phyloP scores from a whole-genome alignment of 2,888 invertebrate genomes.

The Augochlorella aurata region DNA sequence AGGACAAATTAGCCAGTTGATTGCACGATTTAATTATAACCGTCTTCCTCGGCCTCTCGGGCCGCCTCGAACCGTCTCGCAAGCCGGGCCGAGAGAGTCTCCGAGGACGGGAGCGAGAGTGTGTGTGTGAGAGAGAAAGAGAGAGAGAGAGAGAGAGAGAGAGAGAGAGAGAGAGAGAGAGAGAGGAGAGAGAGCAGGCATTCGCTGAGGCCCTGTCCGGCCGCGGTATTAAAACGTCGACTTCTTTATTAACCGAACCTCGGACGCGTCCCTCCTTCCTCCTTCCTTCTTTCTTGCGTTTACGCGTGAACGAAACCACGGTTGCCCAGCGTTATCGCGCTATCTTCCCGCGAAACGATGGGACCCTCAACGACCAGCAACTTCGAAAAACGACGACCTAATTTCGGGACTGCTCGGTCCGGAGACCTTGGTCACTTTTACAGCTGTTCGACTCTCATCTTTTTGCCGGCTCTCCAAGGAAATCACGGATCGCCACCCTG shows the following conservation, averaged over 20 bases:
- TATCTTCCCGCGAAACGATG: slow-evolving; percentile 56
- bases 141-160: not conserved
- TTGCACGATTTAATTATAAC: slow-evolving; percentile 80
- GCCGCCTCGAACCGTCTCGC: slow-evolving; percentile 43
- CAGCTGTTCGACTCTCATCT: not conserved
- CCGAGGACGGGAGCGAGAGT: no score
- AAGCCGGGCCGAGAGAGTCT: no score
- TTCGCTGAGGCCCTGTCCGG: slow-evolving; percentile 73
- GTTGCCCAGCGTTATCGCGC: slow-evolving; percentile 45
- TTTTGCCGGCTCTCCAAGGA: not conserved
- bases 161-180: slow-evolving; percentile 15
- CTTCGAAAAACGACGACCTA: slow-evolving; percentile 42
- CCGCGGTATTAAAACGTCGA: slow-evolving; percentile 78
- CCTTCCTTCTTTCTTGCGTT: slow-evolving; percentile 45
- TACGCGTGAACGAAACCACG: slow-evolving; percentile 47
- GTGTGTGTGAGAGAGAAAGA: slow-evolving; percentile 28
- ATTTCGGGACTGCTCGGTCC: slow-evolving; percentile 41
- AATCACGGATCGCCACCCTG: slow-evolving; percentile 1
- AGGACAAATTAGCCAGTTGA: slow-evolving; percentile 80
- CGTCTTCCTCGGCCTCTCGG: slow-evolving; percentile 62
- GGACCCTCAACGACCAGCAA: not conserved
- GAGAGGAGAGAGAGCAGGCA: slow-evolving; percentile 19
- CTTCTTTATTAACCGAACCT: slow-evolving; percentile 78
- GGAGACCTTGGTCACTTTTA: not conserved
- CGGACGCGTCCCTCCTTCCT: slow-evolving; percentile 58